A percentile compares a stretch with the other conserved stretches of the same genome.
Evolutionary conservation across 2,797 vertebrate species (phyloP).

Genomic region (Leuciscus waleckii): DNA sequence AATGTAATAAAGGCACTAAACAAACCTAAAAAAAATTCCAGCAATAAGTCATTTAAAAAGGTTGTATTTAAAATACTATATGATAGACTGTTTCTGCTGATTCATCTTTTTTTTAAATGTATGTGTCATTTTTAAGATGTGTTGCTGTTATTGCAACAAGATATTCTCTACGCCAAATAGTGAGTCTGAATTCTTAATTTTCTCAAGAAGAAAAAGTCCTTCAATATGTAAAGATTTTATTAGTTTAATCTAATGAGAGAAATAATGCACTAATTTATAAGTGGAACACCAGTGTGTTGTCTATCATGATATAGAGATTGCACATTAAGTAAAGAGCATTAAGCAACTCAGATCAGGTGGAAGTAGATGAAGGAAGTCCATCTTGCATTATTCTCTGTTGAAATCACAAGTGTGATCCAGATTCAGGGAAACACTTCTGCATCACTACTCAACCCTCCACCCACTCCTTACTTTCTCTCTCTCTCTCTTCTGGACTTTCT

Average conservation of each 20-base stretch:
- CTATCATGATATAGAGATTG: not conserved
- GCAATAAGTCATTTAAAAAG: too few species aligned
- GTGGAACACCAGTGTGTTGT: too few species aligned
- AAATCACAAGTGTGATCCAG: not conserved
- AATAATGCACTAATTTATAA: not conserved
- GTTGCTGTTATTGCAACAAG: too few species aligned
- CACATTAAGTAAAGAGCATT: not conserved
- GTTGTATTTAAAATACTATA: too few species aligned
- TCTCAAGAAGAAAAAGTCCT: not conserved
- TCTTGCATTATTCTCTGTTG: slow-evolving; percentile 18
- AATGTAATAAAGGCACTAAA: too few species aligned
- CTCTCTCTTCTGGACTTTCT: not conserved
- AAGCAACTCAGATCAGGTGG: not conserved
- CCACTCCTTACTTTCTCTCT: not conserved
- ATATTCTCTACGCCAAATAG: too few species aligned
- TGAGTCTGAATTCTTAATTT: not conserved
- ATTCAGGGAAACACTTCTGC: not conserved
- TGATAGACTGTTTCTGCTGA: too few species aligned
- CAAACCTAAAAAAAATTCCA: too few species aligned
- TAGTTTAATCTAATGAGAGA: not conserved
- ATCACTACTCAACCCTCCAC: too few species aligned
- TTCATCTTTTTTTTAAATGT: too few species aligned
- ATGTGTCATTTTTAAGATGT: too few species aligned
- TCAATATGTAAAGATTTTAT: not conserved
- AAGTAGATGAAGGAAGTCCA: not conserved